Percentiles rank a stretch among this genome's conserved stretches.
phyloP scores from a whole-genome alignment of 2,888 invertebrate genomes.

The Smittia sp. region DNA sequence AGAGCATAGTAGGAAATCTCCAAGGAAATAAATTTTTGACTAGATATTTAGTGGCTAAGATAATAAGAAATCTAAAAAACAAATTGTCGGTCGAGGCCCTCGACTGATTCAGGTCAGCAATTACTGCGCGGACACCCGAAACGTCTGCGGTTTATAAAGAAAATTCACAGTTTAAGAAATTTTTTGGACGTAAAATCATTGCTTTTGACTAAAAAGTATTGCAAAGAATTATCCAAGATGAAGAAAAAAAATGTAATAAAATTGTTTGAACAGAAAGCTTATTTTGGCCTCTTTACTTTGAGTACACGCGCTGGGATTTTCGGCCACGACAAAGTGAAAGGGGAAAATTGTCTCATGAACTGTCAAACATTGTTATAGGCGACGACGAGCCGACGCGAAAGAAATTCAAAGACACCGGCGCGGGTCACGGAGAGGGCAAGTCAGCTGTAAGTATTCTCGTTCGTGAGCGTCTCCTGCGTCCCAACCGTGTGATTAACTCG shows the following conservation, averaged over 20 bases:
- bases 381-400: background rate
- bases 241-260: constrained; percentile 21
- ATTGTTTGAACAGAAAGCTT: constrained; percentile 24
- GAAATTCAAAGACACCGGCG: background rate
- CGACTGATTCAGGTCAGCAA: background rate
- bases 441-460: constrained; percentile 11
- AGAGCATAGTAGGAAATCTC: background rate
- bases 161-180: constrained; percentile 17
- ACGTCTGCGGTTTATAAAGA: background rate
- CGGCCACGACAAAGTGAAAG: background rate
- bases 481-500: background rate
- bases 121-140: background rate
- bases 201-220: constrained; percentile 1
- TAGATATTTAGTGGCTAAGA: constrained; percentile 2
- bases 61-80: constrained; percentile 6
- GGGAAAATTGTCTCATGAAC: background rate
- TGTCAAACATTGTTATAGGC: background rate
- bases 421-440: background rate
- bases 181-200: constrained; percentile 24
- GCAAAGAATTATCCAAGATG: constrained; percentile 6
- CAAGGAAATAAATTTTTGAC: constrained; percentile 1
- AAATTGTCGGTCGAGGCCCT: background rate
- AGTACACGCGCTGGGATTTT: background rate
- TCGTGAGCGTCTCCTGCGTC: background rate
- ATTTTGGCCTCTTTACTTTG: constrained; percentile 4